Evolutionary conservation across 2,797 vertebrate genomes (phyloP), one percentile per base, ranked within the genome.

Genomic region (Sandelia bainsii): DNA sequence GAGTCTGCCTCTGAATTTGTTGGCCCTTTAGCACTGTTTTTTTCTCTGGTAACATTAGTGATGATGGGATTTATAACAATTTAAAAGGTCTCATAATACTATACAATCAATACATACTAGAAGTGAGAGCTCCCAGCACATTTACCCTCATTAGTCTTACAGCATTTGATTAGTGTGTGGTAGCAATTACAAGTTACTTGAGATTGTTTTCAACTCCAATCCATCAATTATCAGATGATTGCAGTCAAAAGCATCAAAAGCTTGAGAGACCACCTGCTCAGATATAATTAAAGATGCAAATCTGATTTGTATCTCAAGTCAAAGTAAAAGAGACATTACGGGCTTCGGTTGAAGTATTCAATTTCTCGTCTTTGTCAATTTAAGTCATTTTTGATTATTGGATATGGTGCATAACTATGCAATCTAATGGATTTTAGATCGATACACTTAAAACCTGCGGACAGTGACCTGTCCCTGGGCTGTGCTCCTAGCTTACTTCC

Each of bases 101-200:
- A 78, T 67, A 75, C 74, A 87, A 92, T 94, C 90, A 89, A 89
- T 92, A 80, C 42, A 50, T 56, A 77, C 65, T 77, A 65, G 60
- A 72, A 77, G 75, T 79, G 58, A 85, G 52, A 42, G 60, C 83
- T 75, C 62, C 57, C 53, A 63, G 70, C 60, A 34, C 23, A 58
- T 81, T 87, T 85, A 83, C 44, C 74, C 79, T 87, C 87, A 89
- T 92, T 90, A 89, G 77, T 72, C 75, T 75, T 81, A 86, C 67
- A 72, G 72, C 32, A 25, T 77, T 84, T 85, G 78, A 92, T 85
- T 88, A 67, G 81, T 79, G 76, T 49, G 53, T 62, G 65, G 42
- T 54, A 53, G 66, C 49, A 66, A 78, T 69, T 73, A 65, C 58
- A 81, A 34, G 44, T 77, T 72, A 67, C 34, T n/a, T 44, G 58